Base-by-base conservation (phyloP, 2,797 vertebrate species). In the Podarcis siculus region DNA sequence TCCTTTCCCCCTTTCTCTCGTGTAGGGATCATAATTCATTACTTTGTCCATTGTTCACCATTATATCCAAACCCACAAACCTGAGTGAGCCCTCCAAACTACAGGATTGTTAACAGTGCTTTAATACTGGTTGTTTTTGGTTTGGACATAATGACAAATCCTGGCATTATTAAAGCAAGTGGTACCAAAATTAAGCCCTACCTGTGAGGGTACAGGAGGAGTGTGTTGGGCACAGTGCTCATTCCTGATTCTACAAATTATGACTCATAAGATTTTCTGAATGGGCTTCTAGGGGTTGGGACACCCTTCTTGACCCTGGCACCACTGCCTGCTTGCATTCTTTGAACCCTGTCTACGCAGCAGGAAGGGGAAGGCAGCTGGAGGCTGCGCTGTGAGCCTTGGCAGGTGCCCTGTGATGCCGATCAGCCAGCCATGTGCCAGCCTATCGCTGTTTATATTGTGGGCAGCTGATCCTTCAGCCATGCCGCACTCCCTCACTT, bases 271-370 rank as follows among this genome's bases (percentile, higher is more conserved):
- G 45, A 4, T 79, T 13, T 5, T 49, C 30, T 49, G 30, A 55
- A 32, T 58, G 21, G 21, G 66, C 66, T 67, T 1, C 49, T 55
- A 55, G 49, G 49, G 13, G 64, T 67, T 49, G 45, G 25, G 25
- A 21, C 73, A 3, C 8, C 73, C 23, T 37, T 35, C 73, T 39
- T 37, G 72, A 55, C 35, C 35, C 19, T 15, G n/a, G 35, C 17
- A 21, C 19, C 6, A 6, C 25, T 82, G 42, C 67, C 82, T 21
- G 27, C 55, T 89, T 92, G 86, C 87, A 27, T 91, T 90, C 81
- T 81, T 78, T 87, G 39, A 10, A 23, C 37, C 23, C 15, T 39
- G 23, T 25, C 17, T 39, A 35, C 35, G 21, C 37, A 39, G 73
- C 23, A 42, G 35, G 35, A 37, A 21, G 7, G 37, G 73, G 21